Percentiles rank a stretch among this genome's conserved stretches.
Evolutionary conservation across 2,888 invertebrate genomes (phyloP).

Genomic region (Iphiclides podalirius): DNA sequence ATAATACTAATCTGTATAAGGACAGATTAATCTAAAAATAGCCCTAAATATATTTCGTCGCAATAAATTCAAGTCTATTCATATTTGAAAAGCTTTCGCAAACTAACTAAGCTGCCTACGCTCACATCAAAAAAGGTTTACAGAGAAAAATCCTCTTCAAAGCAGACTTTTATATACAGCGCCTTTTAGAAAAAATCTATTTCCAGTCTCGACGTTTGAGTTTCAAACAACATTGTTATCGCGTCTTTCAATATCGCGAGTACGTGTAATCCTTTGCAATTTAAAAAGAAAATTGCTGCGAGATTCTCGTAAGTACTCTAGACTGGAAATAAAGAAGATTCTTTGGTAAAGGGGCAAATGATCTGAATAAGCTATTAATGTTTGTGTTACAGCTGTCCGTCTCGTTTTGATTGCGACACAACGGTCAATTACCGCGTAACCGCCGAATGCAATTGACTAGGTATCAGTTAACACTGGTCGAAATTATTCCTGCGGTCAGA

Average conservation of each 20-base stretch:
- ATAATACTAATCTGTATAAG: too few species aligned
- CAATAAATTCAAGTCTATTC: constrained; percentile 13
- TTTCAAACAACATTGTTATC: constrained; percentile 13
- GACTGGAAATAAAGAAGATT: background rate
- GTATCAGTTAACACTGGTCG: constrained; percentile 21
- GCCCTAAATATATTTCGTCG: too few species aligned
- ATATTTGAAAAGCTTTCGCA: background rate
- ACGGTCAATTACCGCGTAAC: constrained; percentile 5
- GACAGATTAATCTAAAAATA: too few species aligned
- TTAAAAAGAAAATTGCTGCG: constrained; percentile 14
- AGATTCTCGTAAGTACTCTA: background rate
- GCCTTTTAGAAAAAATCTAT: constrained; percentile 9
- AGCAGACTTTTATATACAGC: constrained; percentile 6
- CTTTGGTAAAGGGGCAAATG: background rate
- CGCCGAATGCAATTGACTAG: constrained; percentile 6
- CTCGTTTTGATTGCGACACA: too few species aligned
- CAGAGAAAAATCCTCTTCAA: constrained; percentile 2
- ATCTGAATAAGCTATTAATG: background rate
- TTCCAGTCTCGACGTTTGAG: constrained; percentile 3
- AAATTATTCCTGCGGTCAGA: constrained; percentile 21
- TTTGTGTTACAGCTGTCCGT: too few species aligned
- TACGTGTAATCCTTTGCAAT: constrained; percentile 16
- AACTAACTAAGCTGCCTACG: constrained; percentile 9
- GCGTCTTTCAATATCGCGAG: constrained; percentile 7
- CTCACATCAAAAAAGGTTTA: background rate